Evolutionary conservation across 2,888 invertebrate species (phyloP), one percentile per base, ranked within the genome.

Genomic region (Trissolcus brochymenae): DNA sequence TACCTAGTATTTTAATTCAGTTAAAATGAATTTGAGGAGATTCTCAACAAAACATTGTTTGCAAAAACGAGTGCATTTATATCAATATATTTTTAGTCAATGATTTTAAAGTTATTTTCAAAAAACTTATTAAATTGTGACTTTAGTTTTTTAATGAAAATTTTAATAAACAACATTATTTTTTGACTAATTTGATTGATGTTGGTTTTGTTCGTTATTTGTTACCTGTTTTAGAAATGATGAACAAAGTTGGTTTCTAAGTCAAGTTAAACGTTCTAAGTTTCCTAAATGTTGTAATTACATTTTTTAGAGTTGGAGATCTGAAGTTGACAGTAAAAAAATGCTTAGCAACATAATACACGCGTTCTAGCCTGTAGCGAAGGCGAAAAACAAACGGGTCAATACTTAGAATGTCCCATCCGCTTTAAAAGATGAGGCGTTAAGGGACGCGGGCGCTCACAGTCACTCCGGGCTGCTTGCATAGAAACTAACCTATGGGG

Each of bases 321-420:
- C 35, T 1, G 16, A n/a, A 16, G 9, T 46, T 6, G 46, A 46
- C n/a, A 56, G 57, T 51, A n/a, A 71, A 71, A 65, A 65, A 55
- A 54, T 40, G 40, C 60, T 54, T 65, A 53, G 59, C 40, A 72
- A 71, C 64, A 57, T 35, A 64, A 14, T 17, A 57, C n/a, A 16
- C 54, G 35, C 35, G 66, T 62, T 61, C 57, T 51, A 67, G 35
- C 46, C 46, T 50, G 68, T 64, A 56, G 46, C 62, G 51, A 66
- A 51, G 62, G 59, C 62, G 74, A 75, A 75, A 75, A 82, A 85
- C 84, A 84, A 82, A 84, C 88, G 86, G 88, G 87, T 87, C 87
- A 87, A 88, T 87, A 88, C 87, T 87, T 82, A 84, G 84, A 84
- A 86, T 82, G 84, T 74, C 70, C 84, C 72, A 86, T 87, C 87